Base-by-base conservation (phyloP, 2,888 invertebrate genomes). In the Caenorhabditis auriculariae region DNA sequence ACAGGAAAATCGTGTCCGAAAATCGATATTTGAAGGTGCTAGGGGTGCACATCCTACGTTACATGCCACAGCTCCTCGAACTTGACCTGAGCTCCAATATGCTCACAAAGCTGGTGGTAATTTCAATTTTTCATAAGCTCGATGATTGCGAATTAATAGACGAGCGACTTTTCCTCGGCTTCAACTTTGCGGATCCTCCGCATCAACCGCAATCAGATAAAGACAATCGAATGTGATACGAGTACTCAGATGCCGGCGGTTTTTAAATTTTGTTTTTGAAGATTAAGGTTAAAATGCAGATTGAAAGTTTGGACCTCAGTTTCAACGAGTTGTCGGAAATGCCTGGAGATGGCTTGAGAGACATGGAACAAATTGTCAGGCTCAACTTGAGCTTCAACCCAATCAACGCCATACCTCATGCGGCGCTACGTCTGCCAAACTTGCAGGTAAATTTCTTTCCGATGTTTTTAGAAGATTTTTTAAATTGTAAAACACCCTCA, bases 331-430 rank as follows among this genome's bases (percentile, higher is more conserved):
- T 67, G 3, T 42, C 15, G 1, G 48, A 53, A 23, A 53, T 67
- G n/a, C 55, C 60, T 6, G 29, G 53, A 26, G 60, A 59, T 12
- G 67, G 48, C 19, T 50, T 63, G 19, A 55, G 54, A 32, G 59
- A 60, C n/a, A 51, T 67, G 32, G 41, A 49, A 0, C 54, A 58
- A 27, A n/a, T 67, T 5, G 24, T 48, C 7, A 37, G 41, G 2
- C 21, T 67, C 19, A 67, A 67, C 29, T 17, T 67, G 12, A 67
- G 67, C 27, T 39, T 32, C 19, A 67, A 67, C 42, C 56, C 59
- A 2, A 49, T 67, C 17, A 42, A 47, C 21, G 24, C 54, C 3
- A 49, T 57, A 12, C 26, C 44, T 7, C 54, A 67, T 35, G 52
- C 46, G 15, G 51, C 51, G 15, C 27, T 67, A 3, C 49, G 45